Base-by-base conservation (phyloP, 2,113 vertebrate genomes). In the Oostethus manadensis region DNA sequence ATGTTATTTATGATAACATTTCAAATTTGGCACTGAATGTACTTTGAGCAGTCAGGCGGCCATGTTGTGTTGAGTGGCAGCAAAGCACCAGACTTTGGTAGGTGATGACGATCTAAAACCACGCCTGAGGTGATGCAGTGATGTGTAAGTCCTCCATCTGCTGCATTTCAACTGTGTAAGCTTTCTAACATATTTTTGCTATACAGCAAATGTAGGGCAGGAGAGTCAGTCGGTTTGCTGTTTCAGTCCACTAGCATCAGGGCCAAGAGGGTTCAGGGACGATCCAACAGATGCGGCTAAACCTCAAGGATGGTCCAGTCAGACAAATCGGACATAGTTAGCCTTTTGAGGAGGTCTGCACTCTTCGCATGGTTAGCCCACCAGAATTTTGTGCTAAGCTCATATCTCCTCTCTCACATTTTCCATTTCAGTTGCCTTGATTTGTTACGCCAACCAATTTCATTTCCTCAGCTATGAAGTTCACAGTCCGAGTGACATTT, bases 111-210 rank as follows among this genome's bases (percentile, higher is more conserved):
- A 53, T 61, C 35, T 18, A 49, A 38, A 66, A 70, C 63, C 66
- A 60, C 64, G 42, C 45, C 45, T 22, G 18, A 59, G 42, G 29
- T 33, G 29, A 33, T 33, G 68, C 71, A 66, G 47, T 6, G 42
- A 46, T 15, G 68, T 65, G 58, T 57, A 78, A 68, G 68, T 47
- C 62, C 55, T 63, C 68, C 71, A 74, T 78, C 76, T 78, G 71
- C 61, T 68, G 40, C 43, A 54, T 49, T 68, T 59, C 62, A 46
- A 68, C 55, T 45, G 8, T 9, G 18, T 56, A 55, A 51, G 35
- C 29, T 51, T 68, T 51, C 10, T 20, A 17, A 59, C 14, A 42
- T 42, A 14, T 14, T 42, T 11, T 42, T n/a, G 17, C 17, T 48
- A 20, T 48, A 33, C 38, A 14, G 38, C 13, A 14, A 14, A 42